phyloP scores from a whole-genome alignment of 2,797 vertebrate genomes.

The Rhincodon typus region DNA sequence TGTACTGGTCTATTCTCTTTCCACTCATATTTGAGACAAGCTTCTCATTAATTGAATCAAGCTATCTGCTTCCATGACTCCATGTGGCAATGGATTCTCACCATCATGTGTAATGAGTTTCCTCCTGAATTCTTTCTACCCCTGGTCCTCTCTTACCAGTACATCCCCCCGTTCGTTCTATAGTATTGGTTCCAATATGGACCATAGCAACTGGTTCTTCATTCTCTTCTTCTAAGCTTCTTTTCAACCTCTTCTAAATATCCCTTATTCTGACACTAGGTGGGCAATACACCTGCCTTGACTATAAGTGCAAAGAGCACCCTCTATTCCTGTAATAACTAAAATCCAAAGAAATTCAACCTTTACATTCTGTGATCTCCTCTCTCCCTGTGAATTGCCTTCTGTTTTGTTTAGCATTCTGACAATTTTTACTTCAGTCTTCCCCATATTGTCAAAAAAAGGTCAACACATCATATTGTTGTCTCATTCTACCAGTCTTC shows the following conservation, averaged over 20 bases:
- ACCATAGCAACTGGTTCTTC: background rate
- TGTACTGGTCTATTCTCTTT: background rate
- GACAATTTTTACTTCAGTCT: background rate
- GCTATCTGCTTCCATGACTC: background rate
- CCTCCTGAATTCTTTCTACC: background rate
- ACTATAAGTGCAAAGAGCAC: background rate
- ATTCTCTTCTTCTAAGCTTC: background rate
- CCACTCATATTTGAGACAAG: background rate
- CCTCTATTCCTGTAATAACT: background rate
- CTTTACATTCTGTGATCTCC: background rate
- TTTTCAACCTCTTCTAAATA: background rate
- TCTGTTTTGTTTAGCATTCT: background rate
- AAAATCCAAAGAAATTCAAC: background rate
- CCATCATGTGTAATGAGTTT: background rate
- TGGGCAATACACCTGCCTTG: background rate
- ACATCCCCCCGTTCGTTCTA: background rate
- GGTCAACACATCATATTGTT: background rate
- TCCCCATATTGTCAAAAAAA: background rate
- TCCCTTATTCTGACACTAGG: background rate
- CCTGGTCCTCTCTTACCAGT: background rate
- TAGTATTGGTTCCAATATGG: background rate
- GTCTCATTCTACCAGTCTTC: no score
- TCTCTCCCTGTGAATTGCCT: background rate
- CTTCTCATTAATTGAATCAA: background rate
- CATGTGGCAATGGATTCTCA: background rate